These are phyloP conservation scores for Tuta absoluta DNA, from an alignment of 2,888 invertebrate genomes.

Conservation along the genomic window DNA sequence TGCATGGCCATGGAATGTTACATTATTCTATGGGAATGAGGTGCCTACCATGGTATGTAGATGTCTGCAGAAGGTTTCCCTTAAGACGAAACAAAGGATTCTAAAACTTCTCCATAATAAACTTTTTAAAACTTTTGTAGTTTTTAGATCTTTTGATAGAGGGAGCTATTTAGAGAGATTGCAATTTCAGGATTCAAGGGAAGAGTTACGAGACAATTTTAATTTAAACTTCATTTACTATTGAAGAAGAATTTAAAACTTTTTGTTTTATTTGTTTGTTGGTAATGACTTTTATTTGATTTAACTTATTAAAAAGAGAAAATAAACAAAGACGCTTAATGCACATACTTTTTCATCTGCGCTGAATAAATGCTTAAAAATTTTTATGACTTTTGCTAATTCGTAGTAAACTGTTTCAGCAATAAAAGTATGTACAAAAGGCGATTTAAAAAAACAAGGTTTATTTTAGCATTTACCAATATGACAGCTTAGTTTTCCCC, in stretches of 20 bases:
- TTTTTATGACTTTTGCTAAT: constrained; percentile 17
- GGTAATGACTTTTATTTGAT: constrained; percentile 39
- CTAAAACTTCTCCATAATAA: constrained; percentile 10
- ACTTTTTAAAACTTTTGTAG: constrained; percentile 26
- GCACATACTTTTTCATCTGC: constrained; percentile 71
- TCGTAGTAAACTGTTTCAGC: constrained; percentile 42
- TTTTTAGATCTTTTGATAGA: constrained; percentile 12
- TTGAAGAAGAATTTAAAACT: constrained; percentile 26
- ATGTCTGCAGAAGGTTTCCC: constrained; percentile 44
- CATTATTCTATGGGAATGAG: constrained; percentile 40
- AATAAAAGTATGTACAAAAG: constrained; percentile 68
- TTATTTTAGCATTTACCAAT: constrained; percentile 79
- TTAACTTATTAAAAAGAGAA: constrained; percentile 49
- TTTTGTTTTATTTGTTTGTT: constrained; percentile 30
- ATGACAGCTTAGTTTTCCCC: constrained; percentile 72
- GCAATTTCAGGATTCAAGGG: neutral
- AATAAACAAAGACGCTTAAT: constrained; percentile 52
- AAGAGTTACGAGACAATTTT: neutral
- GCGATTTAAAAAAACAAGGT: constrained; percentile 49
- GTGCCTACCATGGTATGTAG: constrained; percentile 51
- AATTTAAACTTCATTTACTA: constrained; percentile 31
- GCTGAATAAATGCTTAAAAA: constrained; percentile 37
- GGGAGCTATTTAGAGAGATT: neutral
- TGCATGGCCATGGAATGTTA: constrained; percentile 77
- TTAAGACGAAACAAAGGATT: constrained; percentile 28